Base-by-base conservation (phyloP, 1,140 invertebrate genomes). In the Drosophila sucinea region DNA sequence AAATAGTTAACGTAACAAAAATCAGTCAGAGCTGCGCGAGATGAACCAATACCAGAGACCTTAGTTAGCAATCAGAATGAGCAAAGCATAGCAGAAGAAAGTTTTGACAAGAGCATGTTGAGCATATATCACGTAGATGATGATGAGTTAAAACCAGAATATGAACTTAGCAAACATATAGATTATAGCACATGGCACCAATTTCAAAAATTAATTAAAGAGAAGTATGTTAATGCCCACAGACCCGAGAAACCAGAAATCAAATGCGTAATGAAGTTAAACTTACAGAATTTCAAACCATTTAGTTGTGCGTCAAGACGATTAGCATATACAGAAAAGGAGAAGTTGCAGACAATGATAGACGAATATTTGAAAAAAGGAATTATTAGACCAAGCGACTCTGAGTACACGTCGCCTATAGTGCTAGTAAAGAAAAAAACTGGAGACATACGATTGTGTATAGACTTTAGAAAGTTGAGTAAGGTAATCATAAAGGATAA, bases 351-450 rank as follows among this genome's bases (percentile, higher is more conserved):
- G 5, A 6, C 1, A n/a, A 6, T 60, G 17, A 1, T 40, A 4
- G 58, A 60, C 1, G 58, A 60, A 33, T 17, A 17, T 17, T 23
- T 58, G 3, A 35, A 17, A 25, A 23, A 33, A 5, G 56, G 32
- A 23, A 10, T 25, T 10, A 60, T 60, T 38, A 60, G 33, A 25
- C 57, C 57, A 23, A 60, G 57, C 7, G 23, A 60, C 10, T 40
- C 57, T 6, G 32, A 30, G 8, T 58, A 38, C 33, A 23, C 56
- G 4, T 58, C 56, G 7, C 30, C 33, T 17, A 58, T 58, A 25
- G 57, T 60, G 3, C 23, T 60, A 38, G 57, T 35, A 8, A 60
- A 25, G 8, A 40, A 60, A 23, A 60, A 60, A 38, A 32, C 56
- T n/a, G 32, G 32, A 25, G 56, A 58, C 6, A 60, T 38, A 23